Conservation (phyloP, 2,797 vertebrate species). For the Spinus pinus region DNA sequence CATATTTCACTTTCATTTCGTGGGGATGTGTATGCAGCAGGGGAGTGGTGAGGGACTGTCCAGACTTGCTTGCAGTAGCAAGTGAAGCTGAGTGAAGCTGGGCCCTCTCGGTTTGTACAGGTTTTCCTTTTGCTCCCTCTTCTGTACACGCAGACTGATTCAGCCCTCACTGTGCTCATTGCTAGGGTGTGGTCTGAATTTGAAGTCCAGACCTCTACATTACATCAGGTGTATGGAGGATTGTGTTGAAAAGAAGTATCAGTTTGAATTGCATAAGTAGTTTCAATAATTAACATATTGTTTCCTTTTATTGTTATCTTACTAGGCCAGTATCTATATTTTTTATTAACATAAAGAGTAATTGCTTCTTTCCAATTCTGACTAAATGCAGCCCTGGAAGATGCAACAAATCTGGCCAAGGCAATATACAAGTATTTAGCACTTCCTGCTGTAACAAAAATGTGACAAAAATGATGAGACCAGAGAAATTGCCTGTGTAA, state of each 20-base stretch:
- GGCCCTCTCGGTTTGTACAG: neutral
- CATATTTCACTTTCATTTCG: neutral
- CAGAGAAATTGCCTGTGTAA: neutral
- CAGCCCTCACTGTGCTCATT: neutral
- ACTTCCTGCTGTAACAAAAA: neutral
- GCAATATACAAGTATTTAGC: neutral
- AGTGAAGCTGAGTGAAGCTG: neutral
- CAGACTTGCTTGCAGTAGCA: neutral
- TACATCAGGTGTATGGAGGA: neutral
- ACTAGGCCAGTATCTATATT: neutral
- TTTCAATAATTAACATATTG: neutral
- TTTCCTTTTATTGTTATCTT: neutral
- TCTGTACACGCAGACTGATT: neutral
- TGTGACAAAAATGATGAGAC: neutral
- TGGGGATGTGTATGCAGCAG: neutral
- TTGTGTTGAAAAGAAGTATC: neutral
- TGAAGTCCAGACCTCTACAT: neutral
- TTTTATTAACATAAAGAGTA: neutral
- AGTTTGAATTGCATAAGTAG: neutral
- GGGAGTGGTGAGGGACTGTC: neutral
- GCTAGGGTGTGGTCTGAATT: neutral
- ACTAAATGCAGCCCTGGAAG: neutral
- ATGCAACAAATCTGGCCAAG: neutral
- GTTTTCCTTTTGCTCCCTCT: neutral
- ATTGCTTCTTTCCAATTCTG: neutral